Evolutionary conservation across 2,113 vertebrate genomes (phyloP).

Genomic region (Stigmatopora argus): DNA sequence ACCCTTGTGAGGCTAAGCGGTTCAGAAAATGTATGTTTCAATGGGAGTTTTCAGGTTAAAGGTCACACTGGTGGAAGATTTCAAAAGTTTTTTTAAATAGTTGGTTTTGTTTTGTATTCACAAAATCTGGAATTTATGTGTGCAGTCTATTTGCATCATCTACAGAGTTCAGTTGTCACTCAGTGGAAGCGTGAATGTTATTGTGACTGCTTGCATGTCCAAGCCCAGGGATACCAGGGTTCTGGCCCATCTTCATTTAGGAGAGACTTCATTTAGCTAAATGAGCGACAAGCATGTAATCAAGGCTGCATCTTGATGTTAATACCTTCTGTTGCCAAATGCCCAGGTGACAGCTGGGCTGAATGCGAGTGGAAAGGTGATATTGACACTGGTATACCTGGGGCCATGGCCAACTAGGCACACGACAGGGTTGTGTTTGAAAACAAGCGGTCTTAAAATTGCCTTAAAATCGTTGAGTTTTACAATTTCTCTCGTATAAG

Average conservation of each 20-base stretch:
- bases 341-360: slow-evolving; percentile 61
- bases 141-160: not conserved
- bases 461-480: too few species aligned
- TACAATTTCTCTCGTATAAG: too few species aligned
- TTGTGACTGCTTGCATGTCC: slow-evolving; percentile 7
- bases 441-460: not conserved
- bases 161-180: not conserved
- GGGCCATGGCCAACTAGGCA: slow-evolving; percentile 31
- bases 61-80: too few species aligned
- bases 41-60: too few species aligned
- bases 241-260: not conserved
- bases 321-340: slow-evolving; percentile 55
- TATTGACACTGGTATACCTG: slow-evolving; percentile 57
- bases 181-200: not conserved
- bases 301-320: slow-evolving; percentile 62
- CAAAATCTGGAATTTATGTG: not conserved
- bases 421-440: slow-evolving; percentile 55
- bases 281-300: slow-evolving; percentile 63
- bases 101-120: not conserved
- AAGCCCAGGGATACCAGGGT: not conserved
- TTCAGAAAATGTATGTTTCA: too few species aligned
- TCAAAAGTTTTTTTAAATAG: not conserved
- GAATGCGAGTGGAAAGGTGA: slow-evolving; percentile 48
- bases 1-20: too few species aligned
- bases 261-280: not conserved